phyloP scores from a whole-genome alignment of 2,797 vertebrate species.

The Hozukius guyotensis region DNA sequence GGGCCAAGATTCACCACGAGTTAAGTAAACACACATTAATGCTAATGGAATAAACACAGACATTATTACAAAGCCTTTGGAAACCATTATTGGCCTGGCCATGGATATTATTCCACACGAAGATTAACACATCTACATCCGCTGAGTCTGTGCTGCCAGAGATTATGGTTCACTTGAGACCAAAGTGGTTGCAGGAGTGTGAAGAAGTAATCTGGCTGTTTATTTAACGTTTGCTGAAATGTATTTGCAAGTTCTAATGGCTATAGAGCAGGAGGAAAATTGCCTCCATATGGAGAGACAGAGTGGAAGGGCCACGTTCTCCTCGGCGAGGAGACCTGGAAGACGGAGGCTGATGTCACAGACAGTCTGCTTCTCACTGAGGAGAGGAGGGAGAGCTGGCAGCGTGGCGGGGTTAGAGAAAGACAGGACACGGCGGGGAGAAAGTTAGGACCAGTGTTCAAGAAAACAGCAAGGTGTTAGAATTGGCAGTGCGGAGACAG shows the following conservation, averaged over 20 bases:
- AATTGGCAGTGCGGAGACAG: constrained; percentile 21
- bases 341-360: constrained; percentile 60
- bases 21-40: constrained; percentile 57
- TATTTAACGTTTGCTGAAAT: constrained; percentile 71
- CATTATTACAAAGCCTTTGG: constrained; percentile 54
- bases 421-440: constrained; percentile 5
- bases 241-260: constrained; percentile 67
- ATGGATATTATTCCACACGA: constrained; percentile 57
- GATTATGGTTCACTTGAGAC: constrained; percentile 70
- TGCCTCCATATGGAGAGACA: constrained; percentile 69
- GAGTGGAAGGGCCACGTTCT: constrained; percentile 22
- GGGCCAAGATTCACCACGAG: constrained; percentile 35
- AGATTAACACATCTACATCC: constrained; percentile 58
- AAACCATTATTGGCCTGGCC: constrained; percentile 53
- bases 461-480: constrained; percentile 38
- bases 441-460: constrained; percentile 1
- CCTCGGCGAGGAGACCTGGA: constrained; percentile 37
- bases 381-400: constrained; percentile 41
- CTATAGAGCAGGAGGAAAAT: constrained; percentile 54
- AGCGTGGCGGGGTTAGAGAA: constrained; percentile 6
- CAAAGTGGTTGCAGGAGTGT: constrained; percentile 73
- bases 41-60: constrained; percentile 64
- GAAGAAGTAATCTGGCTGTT: constrained; percentile 74
- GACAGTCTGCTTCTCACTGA: constrained; percentile 48
- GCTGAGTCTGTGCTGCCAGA: constrained; percentile 41